A percentile compares a stretch with the other conserved stretches of the same genome.
These are phyloP conservation scores for Odontesthes bonariensis DNA, from an alignment of 2,113 vertebrate genomes.

Conservation along the genomic window DNA sequence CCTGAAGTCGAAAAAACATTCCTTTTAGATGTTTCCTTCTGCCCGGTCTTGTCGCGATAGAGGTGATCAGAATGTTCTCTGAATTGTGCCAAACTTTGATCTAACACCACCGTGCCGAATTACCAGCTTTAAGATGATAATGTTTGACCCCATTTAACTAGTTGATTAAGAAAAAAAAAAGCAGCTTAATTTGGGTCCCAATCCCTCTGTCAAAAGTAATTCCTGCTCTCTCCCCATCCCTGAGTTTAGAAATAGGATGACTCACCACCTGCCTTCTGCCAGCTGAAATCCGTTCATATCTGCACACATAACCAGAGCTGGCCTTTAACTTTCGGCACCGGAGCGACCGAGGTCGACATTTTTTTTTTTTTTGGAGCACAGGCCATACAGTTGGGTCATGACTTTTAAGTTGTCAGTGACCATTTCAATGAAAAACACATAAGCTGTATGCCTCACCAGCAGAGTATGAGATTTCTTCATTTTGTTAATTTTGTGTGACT, in stretches of 20 bases:
- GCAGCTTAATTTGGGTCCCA: constrained; percentile 36
- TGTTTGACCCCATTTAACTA: constrained; percentile 42
- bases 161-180: constrained; percentile 38
- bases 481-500: no score
- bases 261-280: constrained; percentile 45
- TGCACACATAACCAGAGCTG: not conserved
- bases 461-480: no score
- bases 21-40: constrained; percentile 15
- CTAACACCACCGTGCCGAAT: constrained; percentile 39
- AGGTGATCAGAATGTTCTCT: constrained; percentile 42
- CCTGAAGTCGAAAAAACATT: not conserved
- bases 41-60: constrained; percentile 11
- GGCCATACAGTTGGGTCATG: not conserved
- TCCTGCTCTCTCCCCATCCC: constrained; percentile 33
- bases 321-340: not conserved
- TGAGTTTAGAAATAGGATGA: constrained; percentile 57
- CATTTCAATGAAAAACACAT: not conserved
- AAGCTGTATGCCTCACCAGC: not conserved
- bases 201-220: constrained; percentile 57
- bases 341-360: not conserved
- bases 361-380: not conserved
- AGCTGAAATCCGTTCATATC: constrained; percentile 32
- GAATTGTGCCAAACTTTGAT: constrained; percentile 45
- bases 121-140: constrained; percentile 42
- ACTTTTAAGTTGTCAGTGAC: not conserved